Conservation (phyloP, 1,140 invertebrate genomes). For the Halictus rubicundus region DNA sequence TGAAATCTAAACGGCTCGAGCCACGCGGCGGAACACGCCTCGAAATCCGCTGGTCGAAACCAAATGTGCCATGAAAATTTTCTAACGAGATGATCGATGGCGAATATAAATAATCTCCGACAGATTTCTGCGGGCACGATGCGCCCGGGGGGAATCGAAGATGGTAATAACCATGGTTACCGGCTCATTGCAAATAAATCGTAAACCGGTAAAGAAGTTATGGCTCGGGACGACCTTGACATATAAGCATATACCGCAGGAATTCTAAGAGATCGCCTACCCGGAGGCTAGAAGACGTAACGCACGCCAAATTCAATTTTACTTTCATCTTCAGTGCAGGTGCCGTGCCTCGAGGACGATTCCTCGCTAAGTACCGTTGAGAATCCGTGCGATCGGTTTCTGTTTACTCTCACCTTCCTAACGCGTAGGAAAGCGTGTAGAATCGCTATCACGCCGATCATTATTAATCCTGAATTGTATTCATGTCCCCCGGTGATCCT, state of each 20-base stretch:
- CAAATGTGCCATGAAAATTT: background rate
- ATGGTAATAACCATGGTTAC: conserved; percentile 26
- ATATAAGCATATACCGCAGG: conserved; percentile 59
- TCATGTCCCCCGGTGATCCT: too few relatives aligned
- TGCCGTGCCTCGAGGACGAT: background rate
- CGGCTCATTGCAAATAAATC: conserved; percentile 68
- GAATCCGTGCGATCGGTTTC: conserved; percentile 10
- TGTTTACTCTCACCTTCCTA: background rate
- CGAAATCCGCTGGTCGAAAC: background rate
- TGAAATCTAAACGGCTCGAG: background rate
- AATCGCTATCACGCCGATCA: background rate
- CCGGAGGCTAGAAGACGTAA: conserved; percentile 63
- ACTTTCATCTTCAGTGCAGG: conserved; percentile 54
- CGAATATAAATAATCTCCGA: conserved; percentile 14
- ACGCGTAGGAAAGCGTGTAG: background rate
- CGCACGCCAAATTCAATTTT: conserved; percentile 63
- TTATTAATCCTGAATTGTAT: too few relatives aligned
- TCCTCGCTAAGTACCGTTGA: background rate
- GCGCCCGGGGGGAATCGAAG: background rate
- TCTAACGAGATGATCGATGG: conserved; percentile 17
- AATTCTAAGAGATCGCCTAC: conserved; percentile 63
- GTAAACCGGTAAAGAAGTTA: conserved; percentile 68
- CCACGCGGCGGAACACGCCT: background rate
- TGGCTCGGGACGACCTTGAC: conserved; percentile 59
- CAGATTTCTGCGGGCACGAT: background rate